These are phyloP conservation scores for Cosmorhoe ocellata DNA, from an alignment of 2,888 invertebrate genomes.

Conservation along the genomic window DNA sequence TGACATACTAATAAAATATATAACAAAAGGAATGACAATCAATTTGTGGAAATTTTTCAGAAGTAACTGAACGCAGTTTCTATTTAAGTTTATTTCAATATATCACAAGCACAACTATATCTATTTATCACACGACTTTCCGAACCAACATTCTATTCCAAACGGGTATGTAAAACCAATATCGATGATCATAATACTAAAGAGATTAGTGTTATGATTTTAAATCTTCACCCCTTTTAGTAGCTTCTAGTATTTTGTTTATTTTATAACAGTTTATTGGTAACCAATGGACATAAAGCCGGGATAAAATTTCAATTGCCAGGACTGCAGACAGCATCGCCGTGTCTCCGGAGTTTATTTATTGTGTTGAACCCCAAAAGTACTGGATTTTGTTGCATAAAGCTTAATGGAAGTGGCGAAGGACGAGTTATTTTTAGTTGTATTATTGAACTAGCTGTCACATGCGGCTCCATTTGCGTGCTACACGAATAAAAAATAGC, in stretches of 20 bases:
- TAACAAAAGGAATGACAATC: no score
- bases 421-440: no score
- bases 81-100: not conserved
- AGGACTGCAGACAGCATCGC: slow-evolving; percentile 69
- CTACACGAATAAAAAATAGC: no score
- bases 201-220: slow-evolving; percentile 57
- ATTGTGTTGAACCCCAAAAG: slow-evolving; percentile 67
- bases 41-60: no score
- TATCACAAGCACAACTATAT: not conserved
- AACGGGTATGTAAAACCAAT: slow-evolving; percentile 24
- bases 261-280: slow-evolving; percentile 74
- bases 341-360: slow-evolving; percentile 74
- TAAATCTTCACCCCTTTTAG: slow-evolving; percentile 48
- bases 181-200: slow-evolving; percentile 41
- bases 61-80: no score
- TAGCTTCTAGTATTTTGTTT: slow-evolving; percentile 60
- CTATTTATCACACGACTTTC: slow-evolving; percentile 4
- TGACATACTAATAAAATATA: no score
- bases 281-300: slow-evolving; percentile 67
- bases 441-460: no score
- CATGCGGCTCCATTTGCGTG: no score
- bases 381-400: slow-evolving; percentile 44
- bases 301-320: slow-evolving; percentile 81
- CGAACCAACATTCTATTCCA: slow-evolving; percentile 8
- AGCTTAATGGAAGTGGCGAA: slow-evolving; percentile 42